These are phyloP conservation scores for Gymnothorax javanicus DNA, from an alignment of 2,797 vertebrate genomes.

Conservation along the genomic window DNA sequence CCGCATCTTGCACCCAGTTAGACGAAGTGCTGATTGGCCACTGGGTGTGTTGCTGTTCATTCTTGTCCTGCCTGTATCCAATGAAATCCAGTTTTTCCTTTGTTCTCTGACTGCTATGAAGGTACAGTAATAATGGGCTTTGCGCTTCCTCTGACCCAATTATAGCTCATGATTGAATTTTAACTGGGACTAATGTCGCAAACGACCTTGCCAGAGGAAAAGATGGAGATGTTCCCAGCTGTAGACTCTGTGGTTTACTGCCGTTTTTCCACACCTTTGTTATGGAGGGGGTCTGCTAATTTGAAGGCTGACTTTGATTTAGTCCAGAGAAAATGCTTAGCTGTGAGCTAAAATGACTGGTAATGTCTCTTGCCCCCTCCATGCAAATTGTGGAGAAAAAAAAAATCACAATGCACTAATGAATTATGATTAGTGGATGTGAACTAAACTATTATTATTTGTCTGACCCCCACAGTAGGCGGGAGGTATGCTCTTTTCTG, in stretches of 20 bases:
- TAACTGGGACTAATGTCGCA: not conserved
- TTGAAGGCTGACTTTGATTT: not conserved
- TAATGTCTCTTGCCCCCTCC: not conserved
- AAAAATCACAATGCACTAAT: too few species aligned
- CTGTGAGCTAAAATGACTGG: not conserved
- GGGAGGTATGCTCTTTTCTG: too few species aligned
- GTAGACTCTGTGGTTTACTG: not conserved
- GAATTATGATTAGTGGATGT: too few species aligned
- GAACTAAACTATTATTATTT: too few species aligned
- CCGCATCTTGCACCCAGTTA: not conserved
- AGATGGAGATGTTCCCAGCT: not conserved
- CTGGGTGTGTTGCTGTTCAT: not conserved
- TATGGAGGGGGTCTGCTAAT: not conserved
- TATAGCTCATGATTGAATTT: not conserved
- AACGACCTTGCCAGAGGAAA: not conserved
- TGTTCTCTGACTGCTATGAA: not conserved
- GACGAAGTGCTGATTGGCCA: not conserved
- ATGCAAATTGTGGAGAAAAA: too few species aligned
- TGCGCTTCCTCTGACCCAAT: not conserved
- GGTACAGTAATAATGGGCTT: not conserved
- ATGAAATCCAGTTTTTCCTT: not conserved
- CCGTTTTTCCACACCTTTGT: not conserved
- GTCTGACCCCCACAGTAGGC: too few species aligned
- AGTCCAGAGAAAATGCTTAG: too few species aligned
- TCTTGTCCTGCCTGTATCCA: not conserved